Conservation (phyloP, 2,113 vertebrate species). For the Barnardius zonarius region DNA sequence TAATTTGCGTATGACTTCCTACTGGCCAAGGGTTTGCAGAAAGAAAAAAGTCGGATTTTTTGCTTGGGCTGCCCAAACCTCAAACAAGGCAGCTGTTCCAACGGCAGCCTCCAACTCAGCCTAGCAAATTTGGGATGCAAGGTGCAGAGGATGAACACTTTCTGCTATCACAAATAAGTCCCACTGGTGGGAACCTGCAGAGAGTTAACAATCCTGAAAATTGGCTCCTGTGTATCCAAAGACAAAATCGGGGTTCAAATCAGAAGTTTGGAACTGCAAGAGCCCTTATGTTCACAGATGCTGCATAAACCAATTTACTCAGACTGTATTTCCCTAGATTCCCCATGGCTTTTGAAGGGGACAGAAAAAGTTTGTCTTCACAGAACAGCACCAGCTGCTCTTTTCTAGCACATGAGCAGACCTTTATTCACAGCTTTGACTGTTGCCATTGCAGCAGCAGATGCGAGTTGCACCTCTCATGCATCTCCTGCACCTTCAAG, state of each 20-base stretch:
- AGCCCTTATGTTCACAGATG: neutral
- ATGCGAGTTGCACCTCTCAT: rapidly evolving
- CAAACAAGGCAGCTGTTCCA: neutral
- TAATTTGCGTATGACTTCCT: neutral
- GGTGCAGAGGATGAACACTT: neutral
- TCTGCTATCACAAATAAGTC: neutral
- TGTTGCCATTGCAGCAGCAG: neutral
- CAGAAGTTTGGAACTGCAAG: neutral
- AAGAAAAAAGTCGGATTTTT: neutral
- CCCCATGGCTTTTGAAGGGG: neutral
- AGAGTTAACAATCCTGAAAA: neutral
- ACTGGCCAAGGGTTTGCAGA: neutral
- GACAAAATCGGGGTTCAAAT: neutral
- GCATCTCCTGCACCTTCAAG: neutral
- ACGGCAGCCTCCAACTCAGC: neutral
- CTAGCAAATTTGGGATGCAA: neutral
- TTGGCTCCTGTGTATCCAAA: neutral
- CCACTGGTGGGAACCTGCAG: neutral
- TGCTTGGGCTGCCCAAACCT: neutral
- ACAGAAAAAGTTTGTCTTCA: neutral
- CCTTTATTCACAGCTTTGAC: neutral
- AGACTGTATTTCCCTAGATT: neutral
- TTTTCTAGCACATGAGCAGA: neutral
- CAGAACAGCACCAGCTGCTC: neutral
- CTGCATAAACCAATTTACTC: neutral